Evolutionary conservation across 2,888 invertebrate species (phyloP).

Genomic region (Heliconius aoede): DNA sequence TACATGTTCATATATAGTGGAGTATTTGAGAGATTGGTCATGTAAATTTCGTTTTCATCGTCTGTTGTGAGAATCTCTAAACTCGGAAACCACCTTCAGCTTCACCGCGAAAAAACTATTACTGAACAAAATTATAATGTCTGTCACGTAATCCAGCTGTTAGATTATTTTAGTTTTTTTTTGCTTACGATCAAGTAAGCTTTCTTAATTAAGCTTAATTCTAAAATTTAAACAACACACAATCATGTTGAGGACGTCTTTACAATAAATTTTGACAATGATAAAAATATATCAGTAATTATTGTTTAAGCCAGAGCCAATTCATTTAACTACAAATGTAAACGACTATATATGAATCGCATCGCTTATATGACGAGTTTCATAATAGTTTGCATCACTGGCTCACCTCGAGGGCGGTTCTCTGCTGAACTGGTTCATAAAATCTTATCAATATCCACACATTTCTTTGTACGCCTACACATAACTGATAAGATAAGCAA

Average conservation of each 20-base stretch:
- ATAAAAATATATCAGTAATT: no score
- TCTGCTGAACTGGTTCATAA: slow-evolving; percentile 4
- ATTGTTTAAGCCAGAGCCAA: neutral
- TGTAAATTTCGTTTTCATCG: neutral
- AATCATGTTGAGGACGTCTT: no score
- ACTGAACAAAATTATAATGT: no score
- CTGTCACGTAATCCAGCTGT: no score
- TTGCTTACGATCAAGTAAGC: no score
- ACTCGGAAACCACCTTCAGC: no score
- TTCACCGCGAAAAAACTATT: neutral
- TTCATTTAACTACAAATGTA: neutral
- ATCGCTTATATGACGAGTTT: neutral
- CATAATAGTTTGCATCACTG: neutral
- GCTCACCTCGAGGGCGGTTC: slow-evolving; percentile 5
- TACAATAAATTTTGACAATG: no score
- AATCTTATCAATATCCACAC: neutral
- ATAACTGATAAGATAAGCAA: slow-evolving; percentile 35
- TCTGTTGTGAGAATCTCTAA: neutral
- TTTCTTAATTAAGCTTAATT: neutral
- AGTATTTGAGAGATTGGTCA: neutral
- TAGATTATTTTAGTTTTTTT: no score
- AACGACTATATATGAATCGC: neutral
- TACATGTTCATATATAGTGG: neutral
- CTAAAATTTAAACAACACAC: neutral
- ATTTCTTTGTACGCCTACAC: neutral